phyloP scores from a whole-genome alignment of 53 echinoderm and acorn worm species.

The Patiria pectinifera region DNA sequence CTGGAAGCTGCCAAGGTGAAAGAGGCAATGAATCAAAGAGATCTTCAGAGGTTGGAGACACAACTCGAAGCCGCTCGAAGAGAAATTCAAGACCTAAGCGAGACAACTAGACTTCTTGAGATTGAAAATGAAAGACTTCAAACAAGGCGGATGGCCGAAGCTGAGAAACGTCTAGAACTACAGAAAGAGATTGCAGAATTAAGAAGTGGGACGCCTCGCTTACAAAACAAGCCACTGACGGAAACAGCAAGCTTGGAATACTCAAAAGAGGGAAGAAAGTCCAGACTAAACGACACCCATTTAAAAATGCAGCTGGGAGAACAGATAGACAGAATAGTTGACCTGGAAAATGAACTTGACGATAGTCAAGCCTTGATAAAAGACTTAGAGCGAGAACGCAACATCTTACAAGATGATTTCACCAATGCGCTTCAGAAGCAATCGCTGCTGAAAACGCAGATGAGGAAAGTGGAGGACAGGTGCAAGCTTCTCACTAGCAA shows the following conservation, averaged over 20 bases:
- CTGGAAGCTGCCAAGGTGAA: neutral
- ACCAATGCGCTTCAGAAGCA: conserved; percentile 23
- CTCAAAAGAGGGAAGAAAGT: neutral
- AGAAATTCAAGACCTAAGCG: neutral
- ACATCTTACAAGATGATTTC: conserved; percentile 44
- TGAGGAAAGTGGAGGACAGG: neutral
- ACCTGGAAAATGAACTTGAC: conserved; percentile 33
- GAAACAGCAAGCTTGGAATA: neutral
- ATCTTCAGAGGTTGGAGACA: neutral
- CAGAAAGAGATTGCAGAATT: conserved; percentile 12
- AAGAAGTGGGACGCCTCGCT: neutral
- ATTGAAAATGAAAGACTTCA: conserved; percentile 18
- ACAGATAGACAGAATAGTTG: conserved; percentile 9
- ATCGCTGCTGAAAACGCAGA: conserved; percentile 18
- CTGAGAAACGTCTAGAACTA: neutral
- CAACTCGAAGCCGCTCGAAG: conserved; percentile 19
- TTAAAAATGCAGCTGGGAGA: conserved; percentile 19
- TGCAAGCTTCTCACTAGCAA: conserved; percentile 11
- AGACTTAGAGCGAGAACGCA: conserved; percentile 30
- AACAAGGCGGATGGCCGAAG: neutral
- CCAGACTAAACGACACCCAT: neutral
- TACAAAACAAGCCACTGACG: neutral
- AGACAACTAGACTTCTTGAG: neutral
- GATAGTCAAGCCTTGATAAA: conserved; percentile 6
- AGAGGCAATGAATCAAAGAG: neutral